Percentiles rank a stretch among this genome's conserved stretches.
Evolutionary conservation across 2,888 invertebrate species (phyloP).

Genomic region (Pasiphila rectangulata): DNA sequence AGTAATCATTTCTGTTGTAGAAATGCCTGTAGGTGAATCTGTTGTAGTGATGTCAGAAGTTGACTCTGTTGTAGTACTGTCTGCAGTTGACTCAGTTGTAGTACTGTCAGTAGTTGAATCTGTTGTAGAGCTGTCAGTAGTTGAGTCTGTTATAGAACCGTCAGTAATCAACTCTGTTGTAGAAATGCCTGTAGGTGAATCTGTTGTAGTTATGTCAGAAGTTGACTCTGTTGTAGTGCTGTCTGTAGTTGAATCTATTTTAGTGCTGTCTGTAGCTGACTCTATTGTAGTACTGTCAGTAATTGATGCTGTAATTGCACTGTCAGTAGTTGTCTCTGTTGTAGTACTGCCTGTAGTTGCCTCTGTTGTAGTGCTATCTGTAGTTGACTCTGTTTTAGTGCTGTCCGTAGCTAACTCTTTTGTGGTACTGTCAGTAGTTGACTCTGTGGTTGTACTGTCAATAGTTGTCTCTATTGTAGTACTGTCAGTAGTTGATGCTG

Average conservation of each 20-base stretch:
- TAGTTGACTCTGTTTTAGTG: too few relatives aligned
- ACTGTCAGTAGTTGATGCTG: too few relatives aligned
- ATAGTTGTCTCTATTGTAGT: not conserved
- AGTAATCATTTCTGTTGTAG: not conserved
- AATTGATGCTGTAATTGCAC: too few relatives aligned
- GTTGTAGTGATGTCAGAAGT: too few relatives aligned
- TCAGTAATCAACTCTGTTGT: not conserved
- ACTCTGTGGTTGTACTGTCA: not conserved
- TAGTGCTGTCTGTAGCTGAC: too few relatives aligned
- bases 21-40: too few relatives aligned
- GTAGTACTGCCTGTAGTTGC: too few relatives aligned
- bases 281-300: too few relatives aligned
- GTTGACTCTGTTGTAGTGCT: not conserved
- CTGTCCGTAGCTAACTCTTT: too few relatives aligned
- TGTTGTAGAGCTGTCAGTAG: not conserved
- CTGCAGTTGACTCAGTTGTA: too few relatives aligned
- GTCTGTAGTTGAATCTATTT: not conserved
- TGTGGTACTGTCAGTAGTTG: not conserved
- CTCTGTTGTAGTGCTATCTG: not conserved
- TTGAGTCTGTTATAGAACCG: not conserved
- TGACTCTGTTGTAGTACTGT: too few relatives aligned
- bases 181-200: not conserved
- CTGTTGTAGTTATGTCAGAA: not conserved
- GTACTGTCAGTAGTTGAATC: too few relatives aligned
- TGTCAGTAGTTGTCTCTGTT: not conserved